Evolutionary conservation across 2,113 vertebrate genomes (phyloP).

Genomic region (Mohoua ochrocephala): DNA sequence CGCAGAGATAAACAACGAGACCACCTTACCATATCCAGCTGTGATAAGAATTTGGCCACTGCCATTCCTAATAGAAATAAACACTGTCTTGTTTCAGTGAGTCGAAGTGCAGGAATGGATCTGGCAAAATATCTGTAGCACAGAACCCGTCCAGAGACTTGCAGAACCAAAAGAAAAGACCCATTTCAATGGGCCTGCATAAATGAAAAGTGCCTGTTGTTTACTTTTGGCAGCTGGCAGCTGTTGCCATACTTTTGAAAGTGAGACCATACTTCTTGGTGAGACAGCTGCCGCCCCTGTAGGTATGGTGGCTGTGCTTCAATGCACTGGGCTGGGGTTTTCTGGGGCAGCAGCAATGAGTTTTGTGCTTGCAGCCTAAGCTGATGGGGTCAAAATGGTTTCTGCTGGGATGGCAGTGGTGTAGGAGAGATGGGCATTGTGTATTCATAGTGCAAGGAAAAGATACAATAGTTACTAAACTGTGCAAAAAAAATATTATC

Average conservation of each 20-base stretch:
- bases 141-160: neutral
- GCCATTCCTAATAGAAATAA: neutral
- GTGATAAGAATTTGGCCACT: neutral
- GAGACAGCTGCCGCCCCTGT: neutral
- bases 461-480: neutral
- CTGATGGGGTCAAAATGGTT: neutral
- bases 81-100: neutral
- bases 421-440: conserved; percentile 32
- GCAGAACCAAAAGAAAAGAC: neutral
- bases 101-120: neutral
- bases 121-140: neutral
- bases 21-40: neutral
- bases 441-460: conserved; percentile 19
- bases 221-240: conserved; percentile 1
- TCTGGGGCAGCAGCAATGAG: neutral
- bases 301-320: neutral
- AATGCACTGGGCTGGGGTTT: neutral
- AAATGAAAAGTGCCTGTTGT: neutral
- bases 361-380: neutral
- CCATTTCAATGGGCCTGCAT: neutral
- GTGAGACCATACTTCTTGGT: too few species aligned
- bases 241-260: neutral
- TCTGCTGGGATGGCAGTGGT: conserved; percentile 33
- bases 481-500: neutral
- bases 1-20: neutral